A percentile compares a stretch with the other conserved stretches of the same genome.
Conservation (phyloP, 2,113 vertebrate genomes). For the Crotalus helleri region DNA sequence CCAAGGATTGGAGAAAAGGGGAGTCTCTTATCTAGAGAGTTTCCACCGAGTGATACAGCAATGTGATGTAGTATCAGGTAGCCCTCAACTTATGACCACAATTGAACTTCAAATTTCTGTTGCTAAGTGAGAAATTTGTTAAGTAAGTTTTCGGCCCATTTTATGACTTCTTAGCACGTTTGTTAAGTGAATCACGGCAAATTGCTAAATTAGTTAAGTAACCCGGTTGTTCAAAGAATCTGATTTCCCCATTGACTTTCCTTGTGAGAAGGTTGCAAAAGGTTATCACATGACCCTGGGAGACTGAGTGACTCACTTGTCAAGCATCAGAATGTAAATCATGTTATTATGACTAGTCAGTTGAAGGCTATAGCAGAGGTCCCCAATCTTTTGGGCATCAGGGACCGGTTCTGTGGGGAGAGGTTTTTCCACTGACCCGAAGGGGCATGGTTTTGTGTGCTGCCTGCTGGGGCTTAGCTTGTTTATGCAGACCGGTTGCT, state of each 20-base stretch:
- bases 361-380: not conserved
- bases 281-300: not conserved
- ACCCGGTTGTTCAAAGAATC: not conserved
- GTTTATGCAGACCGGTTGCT: no score
- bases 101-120: not conserved
- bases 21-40: not conserved
- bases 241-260: not conserved
- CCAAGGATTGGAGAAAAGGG: not conserved
- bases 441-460: no score
- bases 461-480: no score
- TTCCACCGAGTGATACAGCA: not conserved
- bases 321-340: not conserved
- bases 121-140: not conserved
- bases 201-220: not conserved
- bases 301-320: not conserved
- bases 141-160: not conserved
- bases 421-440: no score
- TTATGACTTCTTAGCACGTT: not conserved
- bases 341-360: not conserved
- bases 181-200: not conserved
- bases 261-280: not conserved
- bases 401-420: no score
- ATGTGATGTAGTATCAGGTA: not conserved
- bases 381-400: no score
- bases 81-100: not conserved